Conservation (phyloP, 2,888 invertebrate genomes). For the Cecidostiba fungosa region DNA sequence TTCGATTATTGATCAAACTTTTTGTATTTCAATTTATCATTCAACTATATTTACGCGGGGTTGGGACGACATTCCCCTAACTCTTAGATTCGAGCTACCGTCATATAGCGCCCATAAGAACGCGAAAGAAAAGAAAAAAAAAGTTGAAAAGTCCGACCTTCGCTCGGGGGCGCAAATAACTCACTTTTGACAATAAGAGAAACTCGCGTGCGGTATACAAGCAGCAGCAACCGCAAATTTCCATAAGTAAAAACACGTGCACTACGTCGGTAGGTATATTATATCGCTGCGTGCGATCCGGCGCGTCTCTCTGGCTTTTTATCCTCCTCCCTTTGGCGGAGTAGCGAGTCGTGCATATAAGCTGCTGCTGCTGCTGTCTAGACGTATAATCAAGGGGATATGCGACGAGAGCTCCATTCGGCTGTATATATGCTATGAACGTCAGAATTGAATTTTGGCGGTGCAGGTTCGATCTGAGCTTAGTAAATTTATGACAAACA, state of each 20-base stretch:
- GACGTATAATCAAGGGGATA: conserved; percentile 3
- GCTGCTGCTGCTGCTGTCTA: not conserved
- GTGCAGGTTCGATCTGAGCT: too few relatives aligned
- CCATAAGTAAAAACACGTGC: conserved; percentile 26
- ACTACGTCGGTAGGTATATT: not conserved
- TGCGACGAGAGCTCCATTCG: too few relatives aligned
- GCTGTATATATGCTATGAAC: too few relatives aligned
- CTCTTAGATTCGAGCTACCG: not conserved
- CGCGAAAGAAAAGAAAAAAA: not conserved
- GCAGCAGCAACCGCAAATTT: conserved; percentile 13
- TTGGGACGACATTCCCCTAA: too few relatives aligned
- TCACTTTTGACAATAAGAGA: conserved; percentile 44
- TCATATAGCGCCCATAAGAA: not conserved
- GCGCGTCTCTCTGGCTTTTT: not conserved
- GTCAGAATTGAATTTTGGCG: too few relatives aligned
- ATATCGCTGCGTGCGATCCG: not conserved
- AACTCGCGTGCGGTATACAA: not conserved
- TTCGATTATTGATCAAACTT: too few relatives aligned
- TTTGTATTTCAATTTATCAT: too few relatives aligned
- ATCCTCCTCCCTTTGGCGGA: not conserved
- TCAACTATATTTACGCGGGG: too few relatives aligned
- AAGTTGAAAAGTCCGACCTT: not conserved
- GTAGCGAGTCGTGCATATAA: not conserved
- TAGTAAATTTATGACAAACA: too few relatives aligned
- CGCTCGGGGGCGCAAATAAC: conserved; percentile 12